Base-by-base conservation (phyloP, 2,888 invertebrate genomes). In the Cotesia congregata region DNA sequence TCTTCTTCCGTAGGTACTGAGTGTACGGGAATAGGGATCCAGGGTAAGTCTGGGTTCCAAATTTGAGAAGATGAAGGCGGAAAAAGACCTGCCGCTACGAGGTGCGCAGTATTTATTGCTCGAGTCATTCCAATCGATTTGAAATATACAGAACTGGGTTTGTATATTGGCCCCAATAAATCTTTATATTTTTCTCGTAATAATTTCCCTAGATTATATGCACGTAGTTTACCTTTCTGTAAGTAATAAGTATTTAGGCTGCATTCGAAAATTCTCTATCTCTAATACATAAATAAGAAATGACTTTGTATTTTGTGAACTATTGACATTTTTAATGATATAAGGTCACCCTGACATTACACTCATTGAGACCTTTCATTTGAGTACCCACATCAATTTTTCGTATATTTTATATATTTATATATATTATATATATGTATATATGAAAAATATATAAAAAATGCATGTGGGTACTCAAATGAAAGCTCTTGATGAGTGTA, bases 81-180 rank as follows among this genome's bases (percentile, higher is more conserved):
- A 72, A 73, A 79, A 15, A 79, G 38, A 61, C 77, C 79, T 15
- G 79, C 77, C 1, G 77, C 73, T 1, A 79, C 74, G 6, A 75
- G 59, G 67, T 77, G 77, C 1, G 73, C 67, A 59, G 76, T 74
- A 70, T 67, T 74, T 38, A 76, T 78, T 17, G 78, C 41, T 62
- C 78, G 20, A 3, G 5, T 40, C 50, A 68, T 40, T 60, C 30
- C 20, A 20, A 39, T 39, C 12, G 76, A 50, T 9, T 72, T 61
- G 12, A 76, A 76, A 41, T 61, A 72, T 20, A 76, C 72, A 6
- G 5, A 40, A 67, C 61, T 41, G 6, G 30, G 17, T 20, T 61
- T 72, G 20, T 61, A 76, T 15, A n/a, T 9, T 62, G 15, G 1
- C 7, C 62, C 72, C 5, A 76, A 40, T 5, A 76, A 12, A n/a